A percentile compares a stretch with the other conserved stretches of the same genome.
These are phyloP conservation scores for Gymnoscopelus microlampas DNA, from an alignment of 2,797 vertebrate genomes.

Conservation along the genomic window DNA sequence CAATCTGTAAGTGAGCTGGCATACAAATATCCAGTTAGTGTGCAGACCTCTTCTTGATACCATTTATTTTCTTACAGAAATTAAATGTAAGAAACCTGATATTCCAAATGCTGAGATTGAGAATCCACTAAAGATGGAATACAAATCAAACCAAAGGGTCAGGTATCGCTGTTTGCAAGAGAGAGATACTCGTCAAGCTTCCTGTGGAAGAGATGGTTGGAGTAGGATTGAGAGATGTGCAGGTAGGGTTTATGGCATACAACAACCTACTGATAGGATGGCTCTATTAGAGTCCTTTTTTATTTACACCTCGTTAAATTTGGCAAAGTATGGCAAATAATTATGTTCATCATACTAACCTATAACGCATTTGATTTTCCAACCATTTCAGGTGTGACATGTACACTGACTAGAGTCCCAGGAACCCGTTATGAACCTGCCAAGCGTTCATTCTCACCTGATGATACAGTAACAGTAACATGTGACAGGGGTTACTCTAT, in stretches of 20 bases:
- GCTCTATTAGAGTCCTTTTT: too few relatives aligned
- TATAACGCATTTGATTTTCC: background rate
- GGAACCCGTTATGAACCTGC: background rate
- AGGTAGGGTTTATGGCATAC: slow-evolving; percentile 25
- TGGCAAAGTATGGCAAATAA: too few relatives aligned
- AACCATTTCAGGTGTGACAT: background rate
- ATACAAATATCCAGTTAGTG: background rate
- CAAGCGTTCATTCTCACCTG: background rate
- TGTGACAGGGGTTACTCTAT: background rate
- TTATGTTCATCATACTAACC: background rate
- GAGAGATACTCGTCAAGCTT: background rate
- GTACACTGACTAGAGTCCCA: background rate
- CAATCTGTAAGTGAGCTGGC: too few relatives aligned
- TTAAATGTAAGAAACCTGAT: background rate
- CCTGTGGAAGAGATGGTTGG: slow-evolving; percentile 14
- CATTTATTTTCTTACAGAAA: slow-evolving; percentile 33
- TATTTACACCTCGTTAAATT: too few relatives aligned
- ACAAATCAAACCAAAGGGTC: fast-evolving
- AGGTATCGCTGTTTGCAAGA: background rate
- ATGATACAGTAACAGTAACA: background rate
- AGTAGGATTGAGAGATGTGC: slow-evolving; percentile 10
- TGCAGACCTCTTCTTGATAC: background rate
- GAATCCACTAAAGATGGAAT: fast-evolving
- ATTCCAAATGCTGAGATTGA: background rate
- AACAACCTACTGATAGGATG: background rate